Evolutionary conservation across 2,888 invertebrate species (phyloP), one percentile per base, ranked within the genome.

Genomic region (Ochropacha duplaris): DNA sequence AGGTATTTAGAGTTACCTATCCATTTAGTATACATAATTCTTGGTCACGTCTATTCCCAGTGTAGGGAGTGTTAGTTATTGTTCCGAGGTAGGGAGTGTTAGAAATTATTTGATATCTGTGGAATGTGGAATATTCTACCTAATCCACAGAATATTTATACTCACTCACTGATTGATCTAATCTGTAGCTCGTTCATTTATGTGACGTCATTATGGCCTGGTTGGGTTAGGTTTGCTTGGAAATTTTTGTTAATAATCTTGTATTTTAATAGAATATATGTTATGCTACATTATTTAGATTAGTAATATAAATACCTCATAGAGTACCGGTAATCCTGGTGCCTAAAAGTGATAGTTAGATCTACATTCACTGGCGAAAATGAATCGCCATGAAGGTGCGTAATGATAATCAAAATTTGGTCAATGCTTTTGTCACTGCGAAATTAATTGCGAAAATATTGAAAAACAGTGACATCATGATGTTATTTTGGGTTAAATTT

Each of bases 301-400:
- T 90, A 91, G 85, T 88, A 86, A 89, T 90, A 92, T 86, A 89
- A 89, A 90, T 92, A 90, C 86, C 87, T 87, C 86, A 86, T 85
- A 88, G 74, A 86, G 88, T 90, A 90, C 85, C 82, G 81, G 84
- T 84, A 86, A 87, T 81, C 78, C 82, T 88, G 88, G 88, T 90
- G 90, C 90, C 88, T 86, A 90, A 84, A 86, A 89, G 83, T 86
- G 81, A 84, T 84, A 84, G 79, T 86, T 83, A 84, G 83, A 81
- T 83, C 84, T 86, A 86, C 85, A 84, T 85, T 87, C 86, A 87
- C 83, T 85, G 92, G 90, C 91, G 91, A 95, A 95, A 96, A 97
- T 97, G 97, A 97, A 96, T 95, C 96, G 97, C 94, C 97, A 97
- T 96, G 97, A 97, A 95, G 98, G 98, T 95, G 97, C 96, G 90